Evolutionary conservation across 2,888 invertebrate species (phyloP).

Genomic region (Parnassius orleans): DNA sequence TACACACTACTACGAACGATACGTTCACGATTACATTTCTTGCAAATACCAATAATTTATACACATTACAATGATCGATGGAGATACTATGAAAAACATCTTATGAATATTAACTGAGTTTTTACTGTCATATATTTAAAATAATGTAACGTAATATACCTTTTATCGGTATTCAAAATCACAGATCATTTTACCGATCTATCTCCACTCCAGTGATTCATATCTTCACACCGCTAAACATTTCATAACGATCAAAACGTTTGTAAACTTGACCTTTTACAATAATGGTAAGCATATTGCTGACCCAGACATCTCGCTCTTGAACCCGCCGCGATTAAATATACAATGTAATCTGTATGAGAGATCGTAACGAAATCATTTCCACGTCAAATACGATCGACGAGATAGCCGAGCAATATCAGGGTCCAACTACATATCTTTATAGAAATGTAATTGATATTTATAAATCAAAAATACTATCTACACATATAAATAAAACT

Average conservation of each 20-base stretch:
- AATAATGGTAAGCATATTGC: slow-evolving; percentile 25
- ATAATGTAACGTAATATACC: no score
- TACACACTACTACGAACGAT: no score
- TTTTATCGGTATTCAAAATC: neutral
- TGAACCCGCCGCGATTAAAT: slow-evolving; percentile 41
- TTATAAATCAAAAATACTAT: neutral
- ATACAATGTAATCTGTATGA: slow-evolving; percentile 40
- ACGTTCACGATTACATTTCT: no score
- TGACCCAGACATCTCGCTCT: slow-evolving; percentile 52
- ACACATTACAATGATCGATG: no score
- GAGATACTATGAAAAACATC: no score
- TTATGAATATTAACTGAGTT: no score
- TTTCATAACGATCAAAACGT: slow-evolving; percentile 24
- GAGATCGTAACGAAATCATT: slow-evolving; percentile 57
- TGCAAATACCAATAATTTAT: no score
- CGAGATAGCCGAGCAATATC: slow-evolving; percentile 38
- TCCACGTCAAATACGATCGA: slow-evolving; percentile 49
- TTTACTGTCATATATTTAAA: no score
- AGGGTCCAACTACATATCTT: slow-evolving; percentile 23
- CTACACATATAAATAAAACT: no score
- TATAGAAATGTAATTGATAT: neutral
- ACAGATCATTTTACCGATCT: slow-evolving; percentile 12
- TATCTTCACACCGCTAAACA: slow-evolving; percentile 25
- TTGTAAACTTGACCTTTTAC: slow-evolving; percentile 29
- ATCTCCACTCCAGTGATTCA: slow-evolving; percentile 7